Evolutionary conservation across 1,140 invertebrate species (phyloP).

Genomic region (Eriosoma lanigerum): DNA sequence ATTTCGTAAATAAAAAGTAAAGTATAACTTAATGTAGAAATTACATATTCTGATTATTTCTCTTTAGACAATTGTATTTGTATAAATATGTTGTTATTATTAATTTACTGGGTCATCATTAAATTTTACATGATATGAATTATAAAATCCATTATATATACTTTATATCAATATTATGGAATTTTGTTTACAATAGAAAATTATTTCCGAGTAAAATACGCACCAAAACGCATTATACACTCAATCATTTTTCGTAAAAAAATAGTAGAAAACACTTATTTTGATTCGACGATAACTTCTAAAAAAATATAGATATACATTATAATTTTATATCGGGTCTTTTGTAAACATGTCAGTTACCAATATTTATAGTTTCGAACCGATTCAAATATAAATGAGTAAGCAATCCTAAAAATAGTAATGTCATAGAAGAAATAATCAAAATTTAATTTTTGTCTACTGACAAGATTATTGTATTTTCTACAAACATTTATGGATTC

Average conservation of each 20-base stretch:
- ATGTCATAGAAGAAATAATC: background rate
- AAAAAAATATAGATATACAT: slow-evolving; percentile 15
- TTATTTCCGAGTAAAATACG: background rate
- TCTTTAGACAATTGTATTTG: background rate
- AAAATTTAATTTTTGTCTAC: background rate
- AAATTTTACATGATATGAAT: background rate
- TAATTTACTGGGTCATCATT: background rate
- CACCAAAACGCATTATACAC: background rate
- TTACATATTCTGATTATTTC: background rate
- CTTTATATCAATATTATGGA: background rate
- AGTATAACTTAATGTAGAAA: background rate
- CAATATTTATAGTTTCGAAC: background rate
- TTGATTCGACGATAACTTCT: slow-evolving; percentile 7
- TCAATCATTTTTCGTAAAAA: background rate
- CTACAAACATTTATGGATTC: background rate
- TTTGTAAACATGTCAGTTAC: slow-evolving; percentile 10
- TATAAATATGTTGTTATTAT: slow-evolving; percentile 23
- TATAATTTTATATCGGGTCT: slow-evolving; percentile 5
- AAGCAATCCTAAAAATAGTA: background rate
- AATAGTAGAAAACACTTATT: background rate
- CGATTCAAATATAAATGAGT: background rate
- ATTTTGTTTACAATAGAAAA: slow-evolving; percentile 6
- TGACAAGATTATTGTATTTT: background rate
- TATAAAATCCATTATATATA: background rate
- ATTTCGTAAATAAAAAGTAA: slow-evolving; percentile 7